Evolutionary conservation across 2,113 vertebrate species (phyloP), one percentile per base, ranked within the genome.

Genomic region (Syrrhaptes paradoxus): DNA sequence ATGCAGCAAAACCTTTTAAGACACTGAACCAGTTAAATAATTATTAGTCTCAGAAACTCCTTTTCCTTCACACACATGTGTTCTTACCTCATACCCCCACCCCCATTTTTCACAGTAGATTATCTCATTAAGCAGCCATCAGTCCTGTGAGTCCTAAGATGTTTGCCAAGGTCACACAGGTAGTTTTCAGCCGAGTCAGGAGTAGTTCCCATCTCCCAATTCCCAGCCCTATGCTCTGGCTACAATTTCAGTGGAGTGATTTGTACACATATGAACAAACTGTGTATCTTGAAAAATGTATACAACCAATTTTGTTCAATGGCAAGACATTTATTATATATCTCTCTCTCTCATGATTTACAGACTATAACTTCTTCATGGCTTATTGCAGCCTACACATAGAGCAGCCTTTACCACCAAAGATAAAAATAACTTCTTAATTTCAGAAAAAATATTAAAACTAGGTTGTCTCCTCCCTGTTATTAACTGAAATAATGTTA

Each of bases 101-200:
- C 8, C 24, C 48, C 29, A 87, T 92, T 93, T 92, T 90, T 95
- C 77, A 68, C 52, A 48, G 58, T 8, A 51, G 55, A 41, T 92
- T 74, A 52, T 72, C 86, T 96, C 93, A 79, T 92, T 94, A 96
- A 95, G 78, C 58, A 94, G 58, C 51, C 77, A 87, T 91, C 81
- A 71, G 45, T 95, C 85, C 82, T 75, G 17, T 28, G n/a, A 72
- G 43, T 93, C 70, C 72, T 77, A 71, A 87, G 62, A 57, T 74
- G 52, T 86, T 96, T 92, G 48, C 57, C 85, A 95, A 96, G 92
- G 93, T 96, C 92, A 92, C 49, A 57, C 57, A 94, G 65, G 93
- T 88, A 94, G 72, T 87, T 86, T 95, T 95, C 73, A 96, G 76
- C 76, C 1, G 19, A 93, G 41, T 93, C 85, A 94, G 88, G 83